Evolutionary conservation across 2,797 vertebrate genomes (phyloP).

Genomic region (Orientallactaga sibirica): DNA sequence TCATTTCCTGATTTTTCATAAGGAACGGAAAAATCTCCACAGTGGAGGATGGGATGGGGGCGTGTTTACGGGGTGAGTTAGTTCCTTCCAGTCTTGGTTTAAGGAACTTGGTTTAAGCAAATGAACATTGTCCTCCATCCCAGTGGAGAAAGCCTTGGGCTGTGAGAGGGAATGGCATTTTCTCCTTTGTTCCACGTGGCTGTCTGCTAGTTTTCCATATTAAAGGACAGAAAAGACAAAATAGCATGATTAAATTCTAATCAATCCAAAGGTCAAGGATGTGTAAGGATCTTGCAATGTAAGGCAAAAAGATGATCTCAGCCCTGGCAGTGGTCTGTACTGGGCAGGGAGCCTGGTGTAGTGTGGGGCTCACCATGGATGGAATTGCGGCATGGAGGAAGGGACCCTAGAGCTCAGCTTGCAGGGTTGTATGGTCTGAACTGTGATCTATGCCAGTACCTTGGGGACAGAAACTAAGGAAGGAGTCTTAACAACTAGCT

Average conservation of each 20-base stretch:
- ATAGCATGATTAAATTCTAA: constrained; percentile 11
- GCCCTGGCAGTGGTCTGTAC: neutral
- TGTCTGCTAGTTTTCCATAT: neutral
- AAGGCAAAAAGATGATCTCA: neutral
- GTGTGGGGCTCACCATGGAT: fast-evolving
- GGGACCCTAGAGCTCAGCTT: neutral
- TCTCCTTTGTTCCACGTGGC: neutral
- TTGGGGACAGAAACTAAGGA: neutral
- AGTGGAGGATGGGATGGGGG: neutral
- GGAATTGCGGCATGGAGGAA: neutral
- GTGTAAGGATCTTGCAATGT: neutral
- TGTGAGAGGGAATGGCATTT: neutral
- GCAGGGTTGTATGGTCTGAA: neutral
- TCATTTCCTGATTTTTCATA: constrained; percentile 46
- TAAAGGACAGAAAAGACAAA: neutral
- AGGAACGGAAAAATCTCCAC: constrained; percentile 3
- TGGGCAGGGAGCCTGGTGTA: neutral
- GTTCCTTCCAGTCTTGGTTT: neutral
- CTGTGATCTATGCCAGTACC: neutral
- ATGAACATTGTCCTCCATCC: neutral
- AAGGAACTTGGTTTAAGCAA: neutral
- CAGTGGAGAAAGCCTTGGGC: neutral
- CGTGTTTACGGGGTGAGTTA: neutral
- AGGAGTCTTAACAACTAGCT: neutral
- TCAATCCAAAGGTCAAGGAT: neutral